phyloP scores from a whole-genome alignment of 2,888 invertebrate species.

The Macrosoma leucophasiata region DNA sequence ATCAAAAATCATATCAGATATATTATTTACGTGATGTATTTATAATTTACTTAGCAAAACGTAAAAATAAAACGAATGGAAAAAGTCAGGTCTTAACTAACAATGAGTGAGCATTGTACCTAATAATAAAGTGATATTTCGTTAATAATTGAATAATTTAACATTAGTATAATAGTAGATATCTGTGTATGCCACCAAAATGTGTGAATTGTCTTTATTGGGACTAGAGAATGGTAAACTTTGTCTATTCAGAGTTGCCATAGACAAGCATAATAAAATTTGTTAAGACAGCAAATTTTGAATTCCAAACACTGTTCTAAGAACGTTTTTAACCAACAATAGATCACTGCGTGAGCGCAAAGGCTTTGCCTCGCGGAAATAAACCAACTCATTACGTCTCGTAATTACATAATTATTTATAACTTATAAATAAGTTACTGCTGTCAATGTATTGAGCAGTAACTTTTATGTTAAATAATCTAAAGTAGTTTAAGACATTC shows the following conservation, averaged over 20 bases:
- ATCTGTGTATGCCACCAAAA: constrained; percentile 32
- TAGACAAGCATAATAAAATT: constrained; percentile 34
- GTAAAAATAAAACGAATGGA: constrained; percentile 16
- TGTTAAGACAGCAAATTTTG: constrained; percentile 33
- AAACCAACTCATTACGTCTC: too few species aligned
- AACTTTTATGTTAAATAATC: too few species aligned
- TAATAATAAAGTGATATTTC: constrained; percentile 32
- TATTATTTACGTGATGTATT: too few species aligned
- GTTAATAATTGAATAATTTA: constrained; percentile 32
- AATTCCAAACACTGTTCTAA: constrained; percentile 44
- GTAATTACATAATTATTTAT: too few species aligned
- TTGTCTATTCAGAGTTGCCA: constrained; percentile 42
- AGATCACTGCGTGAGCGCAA: constrained; percentile 20
- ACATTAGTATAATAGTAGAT: constrained; percentile 27
- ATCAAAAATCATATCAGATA: too few species aligned
- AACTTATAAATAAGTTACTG: too few species aligned
- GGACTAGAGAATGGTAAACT: constrained; percentile 69
- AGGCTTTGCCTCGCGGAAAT: constrained; percentile 27
- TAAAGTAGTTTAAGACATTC: too few species aligned
- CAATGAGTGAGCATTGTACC: constrained; percentile 33
- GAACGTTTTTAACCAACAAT: constrained; percentile 40
- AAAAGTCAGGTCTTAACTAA: constrained; percentile 32
- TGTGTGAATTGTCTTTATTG: constrained; percentile 46
- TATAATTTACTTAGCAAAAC: neutral
- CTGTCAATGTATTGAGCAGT: too few species aligned